Evolutionary conservation across 1,140 invertebrate genomes (phyloP).

Genomic region (Parapsyche elsis): DNA sequence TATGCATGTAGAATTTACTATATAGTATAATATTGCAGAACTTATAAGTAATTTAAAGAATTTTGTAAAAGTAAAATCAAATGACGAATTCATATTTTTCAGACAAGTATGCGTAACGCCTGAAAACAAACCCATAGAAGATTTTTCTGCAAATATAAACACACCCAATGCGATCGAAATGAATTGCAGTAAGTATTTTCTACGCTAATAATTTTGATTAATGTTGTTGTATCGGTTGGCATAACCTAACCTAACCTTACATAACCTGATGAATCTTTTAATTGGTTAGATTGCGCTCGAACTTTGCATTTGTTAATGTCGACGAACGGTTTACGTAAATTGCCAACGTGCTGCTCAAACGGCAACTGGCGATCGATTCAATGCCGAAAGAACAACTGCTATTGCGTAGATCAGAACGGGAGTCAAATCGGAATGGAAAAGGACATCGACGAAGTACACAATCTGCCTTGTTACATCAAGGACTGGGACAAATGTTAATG

Average conservation of each 20-base stretch:
- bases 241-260: no score
- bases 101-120: conserved; percentile 69
- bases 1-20: no score
- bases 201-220: not conserved
- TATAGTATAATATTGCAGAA: no score
- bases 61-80: not conserved
- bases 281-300: conserved; percentile 72
- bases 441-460: conserved; percentile 54
- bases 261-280: no score
- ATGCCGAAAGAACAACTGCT: conserved; percentile 69
- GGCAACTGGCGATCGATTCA: conserved; percentile 71
- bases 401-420: conserved; percentile 71
- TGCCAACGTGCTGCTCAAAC: conserved; percentile 69
- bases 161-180: conserved; percentile 61
- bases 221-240: no score
- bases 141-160: conserved; percentile 60
- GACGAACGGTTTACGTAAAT: conserved; percentile 58
- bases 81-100: conserved; percentile 57
- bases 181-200: conserved; percentile 70
- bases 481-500: not conserved
- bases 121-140: conserved; percentile 62
- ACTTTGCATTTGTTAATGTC: conserved; percentile 63
- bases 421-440: conserved; percentile 64
- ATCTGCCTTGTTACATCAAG: conserved; percentile 60
- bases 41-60: not conserved